Conservation (phyloP, 2,113 vertebrate species). For the Eonycteris spelaea region DNA sequence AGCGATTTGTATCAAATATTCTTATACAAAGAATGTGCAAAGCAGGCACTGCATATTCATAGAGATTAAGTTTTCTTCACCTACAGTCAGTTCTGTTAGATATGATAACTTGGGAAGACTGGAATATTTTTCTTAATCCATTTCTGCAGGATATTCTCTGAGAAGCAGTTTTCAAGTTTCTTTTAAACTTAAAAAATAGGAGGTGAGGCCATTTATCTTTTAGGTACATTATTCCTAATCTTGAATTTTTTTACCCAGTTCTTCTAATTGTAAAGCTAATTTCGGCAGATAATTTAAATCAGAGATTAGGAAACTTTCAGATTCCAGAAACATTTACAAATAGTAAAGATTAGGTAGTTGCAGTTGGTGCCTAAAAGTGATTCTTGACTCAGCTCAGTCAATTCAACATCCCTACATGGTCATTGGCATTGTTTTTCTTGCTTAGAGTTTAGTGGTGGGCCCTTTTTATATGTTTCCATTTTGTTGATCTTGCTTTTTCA, state of each 20-base stretch:
- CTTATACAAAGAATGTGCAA: not conserved
- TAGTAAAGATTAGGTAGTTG: not conserved
- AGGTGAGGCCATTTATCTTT: conserved; percentile 1
- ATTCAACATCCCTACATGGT: not conserved
- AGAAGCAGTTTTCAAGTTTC: conserved; percentile 34
- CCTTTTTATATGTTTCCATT: conserved; percentile 3
- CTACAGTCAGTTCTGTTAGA: not conserved
- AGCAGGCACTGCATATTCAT: not conserved
- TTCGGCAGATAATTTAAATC: not conserved
- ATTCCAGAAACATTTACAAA: conserved; percentile 17
- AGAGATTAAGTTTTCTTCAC: conserved; percentile 6
- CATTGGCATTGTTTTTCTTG: conserved; percentile 6
- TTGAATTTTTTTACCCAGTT: conserved; percentile 27
- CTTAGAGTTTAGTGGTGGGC: not conserved
- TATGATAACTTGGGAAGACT: not conserved
- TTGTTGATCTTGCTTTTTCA: not conserved
- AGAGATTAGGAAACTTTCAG: not conserved
- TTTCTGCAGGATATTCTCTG: not conserved
- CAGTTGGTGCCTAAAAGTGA: not conserved
- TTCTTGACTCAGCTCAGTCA: not conserved
- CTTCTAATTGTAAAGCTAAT: not conserved
- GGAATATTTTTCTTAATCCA: not conserved
- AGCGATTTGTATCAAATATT: not conserved
- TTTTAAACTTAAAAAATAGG: not conserved
- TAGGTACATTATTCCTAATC: conserved; percentile 30